Conservation (phyloP, 2,888 invertebrate species). For the Archips crataeganus region DNA sequence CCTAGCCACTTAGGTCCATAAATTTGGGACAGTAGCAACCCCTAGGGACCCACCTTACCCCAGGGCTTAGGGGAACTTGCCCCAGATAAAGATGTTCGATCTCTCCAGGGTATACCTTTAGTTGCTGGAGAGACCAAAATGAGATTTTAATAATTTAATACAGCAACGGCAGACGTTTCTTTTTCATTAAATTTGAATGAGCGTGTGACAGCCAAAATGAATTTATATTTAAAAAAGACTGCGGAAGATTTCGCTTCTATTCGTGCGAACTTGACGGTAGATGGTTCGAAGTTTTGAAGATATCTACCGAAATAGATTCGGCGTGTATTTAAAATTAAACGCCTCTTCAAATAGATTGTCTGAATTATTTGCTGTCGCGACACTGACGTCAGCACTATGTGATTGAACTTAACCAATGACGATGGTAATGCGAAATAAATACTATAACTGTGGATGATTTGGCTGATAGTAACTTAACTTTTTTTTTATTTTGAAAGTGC, state of each 20-base stretch:
- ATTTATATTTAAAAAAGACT: conserved; percentile 30
- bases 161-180: conserved; percentile 23
- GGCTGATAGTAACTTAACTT: too few relatives aligned
- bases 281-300: conserved; percentile 4
- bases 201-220: conserved; percentile 31
- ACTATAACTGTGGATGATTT: too few relatives aligned
- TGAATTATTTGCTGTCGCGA: neutral
- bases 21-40: conserved; percentile 21
- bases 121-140: conserved; percentile 29
- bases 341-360: conserved; percentile 1
- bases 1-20: conserved; percentile 5
- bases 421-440: too few relatives aligned
- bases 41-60: neutral
- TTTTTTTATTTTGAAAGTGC: too few relatives aligned
- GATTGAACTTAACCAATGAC: neutral
- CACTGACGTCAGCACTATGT: neutral
- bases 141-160: conserved; percentile 39
- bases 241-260: conserved; percentile 10
- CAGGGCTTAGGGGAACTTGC: neutral
- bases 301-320: conserved; percentile 1
- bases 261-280: conserved; percentile 11
- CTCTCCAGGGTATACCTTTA: conserved; percentile 8
- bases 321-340: conserved; percentile 11
- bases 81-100: conserved; percentile 21
- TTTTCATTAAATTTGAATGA: conserved; percentile 32